phyloP scores from a whole-genome alignment of 1,140 invertebrate genomes.

The Drosophila nigrodunni region DNA sequence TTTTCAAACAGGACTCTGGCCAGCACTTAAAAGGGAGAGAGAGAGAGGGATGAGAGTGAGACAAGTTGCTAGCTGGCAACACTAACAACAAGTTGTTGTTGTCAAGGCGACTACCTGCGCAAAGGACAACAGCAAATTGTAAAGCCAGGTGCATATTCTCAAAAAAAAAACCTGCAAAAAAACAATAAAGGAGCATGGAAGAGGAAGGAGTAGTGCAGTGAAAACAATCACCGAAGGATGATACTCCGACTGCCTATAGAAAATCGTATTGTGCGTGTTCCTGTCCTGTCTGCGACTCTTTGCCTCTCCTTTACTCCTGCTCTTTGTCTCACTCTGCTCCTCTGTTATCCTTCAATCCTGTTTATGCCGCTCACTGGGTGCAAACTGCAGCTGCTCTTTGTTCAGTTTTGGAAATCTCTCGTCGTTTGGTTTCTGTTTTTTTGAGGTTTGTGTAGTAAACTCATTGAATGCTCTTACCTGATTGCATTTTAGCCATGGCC shows the following conservation, averaged over 20 bases:
- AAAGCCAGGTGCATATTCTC: conserved; percentile 63
- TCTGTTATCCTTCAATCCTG: conserved; percentile 62
- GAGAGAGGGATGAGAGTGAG: neutral
- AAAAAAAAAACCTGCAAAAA: conserved; percentile 24
- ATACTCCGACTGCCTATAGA: conserved; percentile 31
- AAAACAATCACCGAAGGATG: conserved; percentile 45
- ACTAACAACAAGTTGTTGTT: conserved; percentile 58
- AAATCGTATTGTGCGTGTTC: conserved; percentile 59
- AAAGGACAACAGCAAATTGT: conserved; percentile 47
- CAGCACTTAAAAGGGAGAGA: conserved; percentile 49
- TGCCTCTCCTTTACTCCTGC: neutral
- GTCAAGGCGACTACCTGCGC: conserved; percentile 51
- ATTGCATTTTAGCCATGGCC: conserved; percentile 30
- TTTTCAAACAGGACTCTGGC: conserved; percentile 59
- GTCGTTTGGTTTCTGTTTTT: neutral
- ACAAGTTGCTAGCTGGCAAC: conserved; percentile 58
- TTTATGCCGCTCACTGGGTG: conserved; percentile 34
- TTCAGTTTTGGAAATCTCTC: conserved; percentile 14
- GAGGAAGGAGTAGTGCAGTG: neutral
- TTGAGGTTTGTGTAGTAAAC: neutral
- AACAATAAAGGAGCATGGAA: neutral
- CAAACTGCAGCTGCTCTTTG: conserved; percentile 48
- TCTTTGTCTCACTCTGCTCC: neutral
- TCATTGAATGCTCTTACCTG: conserved; percentile 9
- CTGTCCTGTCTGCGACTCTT: conserved; percentile 5